phyloP scores from a whole-genome alignment of 2,888 invertebrate genomes.

The Incurvaria masculella region DNA sequence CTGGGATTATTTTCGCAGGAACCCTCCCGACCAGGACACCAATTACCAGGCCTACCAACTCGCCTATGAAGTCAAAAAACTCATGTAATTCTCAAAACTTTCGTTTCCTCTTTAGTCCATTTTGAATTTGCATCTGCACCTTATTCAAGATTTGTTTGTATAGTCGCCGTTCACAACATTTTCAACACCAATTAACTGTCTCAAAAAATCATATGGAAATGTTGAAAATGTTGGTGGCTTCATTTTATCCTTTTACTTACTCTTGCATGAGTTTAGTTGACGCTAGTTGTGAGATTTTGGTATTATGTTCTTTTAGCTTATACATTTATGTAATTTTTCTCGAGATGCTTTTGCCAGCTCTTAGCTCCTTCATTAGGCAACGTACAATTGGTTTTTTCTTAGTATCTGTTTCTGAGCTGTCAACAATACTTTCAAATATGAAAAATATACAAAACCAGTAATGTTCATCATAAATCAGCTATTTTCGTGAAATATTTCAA shows the following conservation, averaged over 20 bases:
- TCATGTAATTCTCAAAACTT: constrained; percentile 80
- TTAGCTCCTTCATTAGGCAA: too few relatives aligned
- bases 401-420: too few relatives aligned
- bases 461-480: too few relatives aligned
- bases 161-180: not conserved
- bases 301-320: not conserved
- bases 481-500: too few relatives aligned
- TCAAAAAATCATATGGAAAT: too few relatives aligned
- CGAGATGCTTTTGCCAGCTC: too few relatives aligned
- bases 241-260: not conserved
- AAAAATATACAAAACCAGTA: too few relatives aligned
- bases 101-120: constrained; percentile 5
- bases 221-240: not conserved
- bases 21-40: constrained; percentile 81
- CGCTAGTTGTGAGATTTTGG: not conserved
- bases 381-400: too few relatives aligned
- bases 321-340: too few relatives aligned
- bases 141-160: not conserved
- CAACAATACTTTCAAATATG: too few relatives aligned
- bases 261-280: not conserved
- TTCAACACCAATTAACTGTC: too few relatives aligned
- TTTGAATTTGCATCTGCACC: constrained; percentile 1
- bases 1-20: constrained; percentile 81
- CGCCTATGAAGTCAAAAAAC: constrained; percentile 99
- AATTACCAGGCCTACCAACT: constrained; percentile 98